Conservation (phyloP, 2,888 invertebrate genomes). For the Drosophila subquinaria region DNA sequence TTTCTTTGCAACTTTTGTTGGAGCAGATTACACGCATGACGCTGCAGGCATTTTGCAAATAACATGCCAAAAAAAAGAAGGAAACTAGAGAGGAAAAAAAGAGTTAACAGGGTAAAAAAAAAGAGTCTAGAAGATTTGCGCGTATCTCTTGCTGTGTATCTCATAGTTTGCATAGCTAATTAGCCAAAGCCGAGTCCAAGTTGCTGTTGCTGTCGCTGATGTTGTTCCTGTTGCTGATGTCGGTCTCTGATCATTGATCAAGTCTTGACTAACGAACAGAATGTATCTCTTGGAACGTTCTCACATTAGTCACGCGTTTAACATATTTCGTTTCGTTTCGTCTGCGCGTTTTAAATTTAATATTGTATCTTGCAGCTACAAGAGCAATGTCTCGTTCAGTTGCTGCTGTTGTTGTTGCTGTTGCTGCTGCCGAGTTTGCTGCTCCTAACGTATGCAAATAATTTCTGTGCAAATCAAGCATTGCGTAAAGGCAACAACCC, state of each 20-base stretch:
- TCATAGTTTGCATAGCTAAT: conserved; percentile 82
- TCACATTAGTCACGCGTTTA: conserved; percentile 82
- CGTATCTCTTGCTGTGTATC: conserved; percentile 75
- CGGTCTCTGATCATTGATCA: conserved; percentile 71
- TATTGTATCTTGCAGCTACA: conserved; percentile 72
- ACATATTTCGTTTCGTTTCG: conserved; percentile 78
- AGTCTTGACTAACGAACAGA: conserved; percentile 69
- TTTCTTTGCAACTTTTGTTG: conserved; percentile 61
- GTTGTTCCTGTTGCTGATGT: conserved; percentile 33
- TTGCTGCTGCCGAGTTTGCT: conserved; percentile 12
- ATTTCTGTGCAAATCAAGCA: conserved; percentile 76
- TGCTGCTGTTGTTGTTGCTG: conserved; percentile 17
- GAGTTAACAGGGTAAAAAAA: conserved; percentile 15
- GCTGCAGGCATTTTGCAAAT: conserved; percentile 64
- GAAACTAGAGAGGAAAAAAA: neutral
- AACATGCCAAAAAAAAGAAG: conserved; percentile 32
- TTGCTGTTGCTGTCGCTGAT: conserved; percentile 24
- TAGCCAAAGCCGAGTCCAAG: conserved; percentile 53
- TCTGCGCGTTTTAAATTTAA: conserved; percentile 74
- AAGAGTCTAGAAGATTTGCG: conserved; percentile 53
- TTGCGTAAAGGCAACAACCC: conserved; percentile 63
- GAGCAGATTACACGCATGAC: conserved; percentile 74
- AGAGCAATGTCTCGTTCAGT: conserved; percentile 5
- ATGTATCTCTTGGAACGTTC: conserved; percentile 76
- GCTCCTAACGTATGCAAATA: conserved; percentile 69